Evolutionary conservation across 2,797 vertebrate genomes (phyloP), one percentile per base, ranked within the genome.

Genomic region (Sebastolobus altivelis): DNA sequence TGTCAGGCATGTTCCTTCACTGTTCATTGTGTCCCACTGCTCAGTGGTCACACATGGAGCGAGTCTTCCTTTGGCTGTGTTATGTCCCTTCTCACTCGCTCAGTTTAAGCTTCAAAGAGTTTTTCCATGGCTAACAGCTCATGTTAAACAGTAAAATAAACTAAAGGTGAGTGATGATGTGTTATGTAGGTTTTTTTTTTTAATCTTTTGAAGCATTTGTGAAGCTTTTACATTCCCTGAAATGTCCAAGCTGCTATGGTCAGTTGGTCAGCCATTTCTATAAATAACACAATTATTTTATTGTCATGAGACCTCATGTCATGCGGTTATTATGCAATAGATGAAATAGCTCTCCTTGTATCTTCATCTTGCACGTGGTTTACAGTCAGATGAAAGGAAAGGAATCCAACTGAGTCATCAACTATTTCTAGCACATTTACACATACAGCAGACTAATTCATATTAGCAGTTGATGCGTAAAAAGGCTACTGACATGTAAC

Each of bases 1-100:
- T 85, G 75, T 90, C 89, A 74, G 68, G 82, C 85, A 76, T 88
- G 81, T 81, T 89, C 43, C 69, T 81, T 58, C 72, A 66, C 66
- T 79, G 54, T 67, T 75, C 76, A 74, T 43, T 79, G 73, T 78
- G 49, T 78, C 63, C 38, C 29, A 25, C 37, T 76, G 73, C 78
- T 49, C 65, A 82, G 78, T 77, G 81, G 81, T 88, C 85, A 73
- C 84, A 84, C 60, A 83, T 69, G 80, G 54, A 61, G 67, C 70
- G 66, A 76, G 72, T 80, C 49, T 62, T 79, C 25, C 6, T 79
- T 29, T 63, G 52, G 49, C 49, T 71, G 22, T 33, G 9, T 27
- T 37, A 8, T 52, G 58, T 66, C 55, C 22, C 7, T 22, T 73
- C 29, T 72, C 61, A 46, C 18, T 66, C n/a, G 2, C 18, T 58